Evolutionary conservation across 2,888 invertebrate species (phyloP), one percentile per base, ranked within the genome.

Genomic region (Macroteleia sp.): DNA sequence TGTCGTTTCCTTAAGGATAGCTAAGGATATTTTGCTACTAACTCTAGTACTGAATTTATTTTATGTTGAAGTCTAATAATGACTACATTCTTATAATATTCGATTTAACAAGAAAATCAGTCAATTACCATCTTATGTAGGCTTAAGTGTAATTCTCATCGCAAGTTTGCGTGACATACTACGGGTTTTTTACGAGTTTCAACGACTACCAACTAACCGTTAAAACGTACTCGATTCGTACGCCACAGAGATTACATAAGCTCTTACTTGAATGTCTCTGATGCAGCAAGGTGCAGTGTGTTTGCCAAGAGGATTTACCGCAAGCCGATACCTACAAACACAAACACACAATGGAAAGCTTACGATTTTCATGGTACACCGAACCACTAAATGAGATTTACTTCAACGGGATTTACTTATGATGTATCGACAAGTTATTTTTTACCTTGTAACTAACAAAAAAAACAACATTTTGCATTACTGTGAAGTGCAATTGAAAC

Each of bases 281-380:
- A 14, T 25, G 12, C 12, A 6, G 44, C 44, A 20, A 22, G 44
- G 44, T 25, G 25, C 22, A 14, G 25, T 44, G 44, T 44, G 25
- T 44, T 44, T 25, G 20, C 20, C 22, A 25, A 44, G 44, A 12
- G 44, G 44, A 44, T 44, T 44, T 44, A 10, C 39, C 16, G 16
- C 16, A 10, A 39, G 16, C 16, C 39, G 39, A 39, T 39, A 39
- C 39, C 39, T 10, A 32, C 32, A 32, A 32, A 32, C 32, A 5
- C 9, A 5, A 10, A n/a, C 32, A 10, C 5, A 32, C 10, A 32
- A 32, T 32, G 10, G 32, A 10, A 10, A 32, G 32, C 10, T 10
- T 32, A 32, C 32, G 10, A 25, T 25, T 25, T 25, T 36, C 36
- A 36, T 14, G 36, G 12, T 14, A 36, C 36, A 14, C 5, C 36